Evolutionary conservation across 37 sponge, comb jelly and placozoan species (phyloP), one percentile per base, ranked within the genome.

Genomic region (Axinella damicornis): DNA sequence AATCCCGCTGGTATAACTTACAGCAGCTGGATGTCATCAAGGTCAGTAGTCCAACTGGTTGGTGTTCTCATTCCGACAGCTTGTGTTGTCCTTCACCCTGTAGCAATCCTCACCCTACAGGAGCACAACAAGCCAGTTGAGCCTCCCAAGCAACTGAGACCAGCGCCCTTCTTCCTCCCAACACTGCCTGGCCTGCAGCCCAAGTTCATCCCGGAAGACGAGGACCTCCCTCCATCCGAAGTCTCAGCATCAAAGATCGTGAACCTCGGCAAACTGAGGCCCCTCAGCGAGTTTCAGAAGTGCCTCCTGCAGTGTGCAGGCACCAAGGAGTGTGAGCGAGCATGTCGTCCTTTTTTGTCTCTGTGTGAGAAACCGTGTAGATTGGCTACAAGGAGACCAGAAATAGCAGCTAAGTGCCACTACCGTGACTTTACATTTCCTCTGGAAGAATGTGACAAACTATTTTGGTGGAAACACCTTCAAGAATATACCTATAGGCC

Each of bases 131-230:
- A 96, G 83, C 99, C 99, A 17, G 90, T 86, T 28, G 97, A 94
- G 39, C 99, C 97, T 34, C 89, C 93, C 2, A 87, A 81, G 28
- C 77, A 67, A 12, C 90, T 90, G 5, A 92, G 94, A 62, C 77
- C 84, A 21, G 97, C 93, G 0, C 99, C 99, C 15, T 98, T 98
- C 87, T 98, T 98, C 80, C 79, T 98, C 15, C 93, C 92, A 19
- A 98, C 98, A 28, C 70, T 80, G 2, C 86, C 92, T 19, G 98
- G 95, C 18, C 84, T 94, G 41, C 76, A 73, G 25, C 83, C 85
- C 0, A 81, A 85, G 83, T 93, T 93, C 52, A 72, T 87, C 54
- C 74, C 88, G 18, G 57, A 39, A 46, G 69, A 61, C 17, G 84
- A 83, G 66, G 71, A 33, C 11, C 68, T 82, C 36, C 76, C 77